Base-by-base conservation (phyloP, 2,113 vertebrate species). In the Perca schrenkii region DNA sequence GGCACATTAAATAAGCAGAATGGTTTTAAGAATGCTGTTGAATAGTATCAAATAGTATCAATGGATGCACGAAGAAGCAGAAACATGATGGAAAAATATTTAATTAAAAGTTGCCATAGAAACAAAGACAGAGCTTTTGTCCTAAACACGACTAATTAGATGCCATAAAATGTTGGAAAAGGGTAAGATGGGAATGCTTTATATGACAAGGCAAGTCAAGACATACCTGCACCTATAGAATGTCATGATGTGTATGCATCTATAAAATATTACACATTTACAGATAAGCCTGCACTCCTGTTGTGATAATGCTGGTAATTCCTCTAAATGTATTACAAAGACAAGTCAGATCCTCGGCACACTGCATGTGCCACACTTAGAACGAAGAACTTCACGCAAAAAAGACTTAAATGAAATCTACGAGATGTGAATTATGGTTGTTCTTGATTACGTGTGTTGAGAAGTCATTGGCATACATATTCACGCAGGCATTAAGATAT, bases 71-170 rank as follows among this genome's bases (percentile, higher is more conserved):
- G 1, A 31, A 54, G 8, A 34, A 47, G 49, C 13, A 66, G n/a
- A 54, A 22, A 62, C 12, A 61, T 52, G 12, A 61, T 52, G 16
- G 21, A 28, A 34, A 53, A 11, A 68, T 57, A 56, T 61, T 61
- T 25, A 19, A 73, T 79, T 52, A 84, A 74, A 80, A 12, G 84
- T 83, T 80, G 47, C 75, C 74, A 86, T 85, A 76, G 82, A 78
- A 88, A 91, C 78, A 69, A 63, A 80, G n/a, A 56, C n/a, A 40
- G 43, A 54, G n/a, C 57, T 8, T 43, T 15, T 61, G 68, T 56
- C 46, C 21, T 8, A 21, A 74, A 62, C 47, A 19, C 72, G 52
- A 60, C 46, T 65, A 63, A 73, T 73, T 70, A 80, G 19, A 69
- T 47, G 56, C 34, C 22, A 70, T 31, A n/a, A 60, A 64, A 53